Percentiles rank a stretch among this genome's conserved stretches.
Evolutionary conservation across 2,888 invertebrate genomes (phyloP).

Genomic region (Oxycera nigricornis): DNA sequence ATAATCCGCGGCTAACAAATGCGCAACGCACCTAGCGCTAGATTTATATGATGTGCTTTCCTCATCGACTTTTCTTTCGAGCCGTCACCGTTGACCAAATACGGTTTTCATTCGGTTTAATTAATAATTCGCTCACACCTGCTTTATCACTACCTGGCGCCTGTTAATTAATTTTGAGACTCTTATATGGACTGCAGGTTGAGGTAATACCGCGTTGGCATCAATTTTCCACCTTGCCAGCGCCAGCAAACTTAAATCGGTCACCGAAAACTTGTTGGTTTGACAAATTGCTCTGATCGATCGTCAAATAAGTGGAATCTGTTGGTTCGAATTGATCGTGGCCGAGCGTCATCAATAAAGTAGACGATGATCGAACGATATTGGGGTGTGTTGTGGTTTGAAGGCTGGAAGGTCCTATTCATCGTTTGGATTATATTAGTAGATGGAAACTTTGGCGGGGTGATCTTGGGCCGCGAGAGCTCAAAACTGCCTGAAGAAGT

Average conservation of each 20-base stretch:
- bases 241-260: not conserved
- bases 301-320: slow-evolving; percentile 22
- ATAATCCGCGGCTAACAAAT: too few relatives aligned
- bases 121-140: slow-evolving; percentile 13
- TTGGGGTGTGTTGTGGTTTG: not conserved
- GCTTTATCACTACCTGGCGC: slow-evolving; percentile 4
- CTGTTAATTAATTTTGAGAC: slow-evolving; percentile 8
- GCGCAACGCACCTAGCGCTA: not conserved
- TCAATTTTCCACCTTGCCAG: not conserved
- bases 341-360: slow-evolving; percentile 6
- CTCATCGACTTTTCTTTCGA: not conserved
- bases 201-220: slow-evolving; percentile 3
- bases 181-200: not conserved
- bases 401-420: too few relatives aligned
- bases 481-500: too few relatives aligned
- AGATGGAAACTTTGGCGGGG: too few relatives aligned
- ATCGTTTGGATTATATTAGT: too few relatives aligned
- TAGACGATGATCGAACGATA: slow-evolving; percentile 19
- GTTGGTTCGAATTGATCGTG: slow-evolving; percentile 1
- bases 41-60: not conserved
- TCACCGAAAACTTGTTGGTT: slow-evolving; percentile 30
- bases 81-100: not conserved
- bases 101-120: not conserved
- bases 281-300: slow-evolving; percentile 27
- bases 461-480: too few relatives aligned